Conservation (phyloP, 1,140 invertebrate genomes). For the Thalassaphorura encarpata region DNA sequence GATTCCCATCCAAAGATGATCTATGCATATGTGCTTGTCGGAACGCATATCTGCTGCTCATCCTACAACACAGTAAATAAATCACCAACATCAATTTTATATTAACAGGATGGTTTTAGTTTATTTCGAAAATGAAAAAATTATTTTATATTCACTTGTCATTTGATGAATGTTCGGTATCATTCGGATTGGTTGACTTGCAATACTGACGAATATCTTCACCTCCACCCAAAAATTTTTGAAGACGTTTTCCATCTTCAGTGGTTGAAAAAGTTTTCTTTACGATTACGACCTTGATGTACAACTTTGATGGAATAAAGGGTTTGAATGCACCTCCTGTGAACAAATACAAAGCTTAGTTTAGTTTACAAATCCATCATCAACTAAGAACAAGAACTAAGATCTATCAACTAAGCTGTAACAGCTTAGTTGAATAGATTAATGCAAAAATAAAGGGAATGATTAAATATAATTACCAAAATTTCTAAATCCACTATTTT, state of each 20-base stretch:
- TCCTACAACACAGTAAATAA: too few relatives aligned
- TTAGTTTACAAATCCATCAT: too few relatives aligned
- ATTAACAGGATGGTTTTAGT: too few relatives aligned
- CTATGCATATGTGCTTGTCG: too few relatives aligned
- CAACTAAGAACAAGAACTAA: too few relatives aligned
- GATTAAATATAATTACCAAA: conserved; percentile 12
- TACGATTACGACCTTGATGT: conserved; percentile 15
- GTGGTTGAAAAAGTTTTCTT: conserved; percentile 7
- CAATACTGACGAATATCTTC: conserved; percentile 12
- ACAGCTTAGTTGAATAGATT: too few relatives aligned
- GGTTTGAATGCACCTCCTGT: conserved; percentile 17
- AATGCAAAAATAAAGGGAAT: background rate
- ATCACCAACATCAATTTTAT: too few relatives aligned
- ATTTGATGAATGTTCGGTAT: background rate
- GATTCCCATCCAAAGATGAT: too few relatives aligned
- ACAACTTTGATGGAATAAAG: conserved; percentile 15
- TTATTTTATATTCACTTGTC: conserved; percentile 1
- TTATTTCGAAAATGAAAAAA: background rate
- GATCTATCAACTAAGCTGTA: too few relatives aligned
- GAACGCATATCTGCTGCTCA: too few relatives aligned
- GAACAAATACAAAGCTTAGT: background rate
- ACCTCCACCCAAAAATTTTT: conserved; percentile 18
- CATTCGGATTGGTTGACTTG: background rate
- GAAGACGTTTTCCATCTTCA: conserved; percentile 17
- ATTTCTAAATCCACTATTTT: background rate